These are phyloP conservation scores for Zaprionus gabonicus DNA, from an alignment of 1,140 invertebrate genomes.

Conservation along the genomic window DNA sequence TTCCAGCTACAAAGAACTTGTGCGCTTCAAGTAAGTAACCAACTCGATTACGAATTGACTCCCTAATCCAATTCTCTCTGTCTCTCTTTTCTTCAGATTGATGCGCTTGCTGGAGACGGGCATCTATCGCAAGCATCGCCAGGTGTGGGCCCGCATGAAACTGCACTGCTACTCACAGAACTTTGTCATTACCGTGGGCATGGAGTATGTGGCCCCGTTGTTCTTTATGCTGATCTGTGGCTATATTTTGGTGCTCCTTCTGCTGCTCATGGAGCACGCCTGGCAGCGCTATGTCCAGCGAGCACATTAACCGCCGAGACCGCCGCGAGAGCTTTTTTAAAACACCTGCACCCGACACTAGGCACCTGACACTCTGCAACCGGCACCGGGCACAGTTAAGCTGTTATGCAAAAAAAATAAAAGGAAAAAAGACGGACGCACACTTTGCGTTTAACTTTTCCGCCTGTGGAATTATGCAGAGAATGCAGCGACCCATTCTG, in stretches of 20 bases:
- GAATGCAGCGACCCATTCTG: conserved; percentile 40
- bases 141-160: conserved; percentile 62
- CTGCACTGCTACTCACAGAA: conserved; percentile 73
- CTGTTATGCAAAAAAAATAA: conserved; percentile 52
- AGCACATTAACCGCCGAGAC: neutral
- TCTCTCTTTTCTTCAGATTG: conserved; percentile 36
- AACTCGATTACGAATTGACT: neutral
- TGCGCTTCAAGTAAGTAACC: conserved; percentile 52
- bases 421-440: conserved; percentile 40
- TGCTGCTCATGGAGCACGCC: conserved; percentile 58
- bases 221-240: conserved; percentile 71
- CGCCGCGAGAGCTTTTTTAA: neutral
- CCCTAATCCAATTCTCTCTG: neutral
- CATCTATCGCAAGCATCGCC: conserved; percentile 66
- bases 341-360: conserved; percentile 4
- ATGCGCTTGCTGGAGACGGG: conserved; percentile 71
- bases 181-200: conserved; percentile 73
- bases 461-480: conserved; percentile 67
- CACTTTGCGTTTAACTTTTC: conserved; percentile 74
- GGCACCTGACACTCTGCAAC: conserved; percentile 9
- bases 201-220: conserved; percentile 80
- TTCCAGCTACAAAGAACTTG: conserved; percentile 74
- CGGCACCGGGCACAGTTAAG: conserved; percentile 46
- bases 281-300: conserved; percentile 60
- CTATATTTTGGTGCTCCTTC: conserved; percentile 61